Percentiles rank a stretch among this genome's conserved stretches.
Conservation (phyloP, 2,888 invertebrate species). For the Pristionchus exspectatus region DNA sequence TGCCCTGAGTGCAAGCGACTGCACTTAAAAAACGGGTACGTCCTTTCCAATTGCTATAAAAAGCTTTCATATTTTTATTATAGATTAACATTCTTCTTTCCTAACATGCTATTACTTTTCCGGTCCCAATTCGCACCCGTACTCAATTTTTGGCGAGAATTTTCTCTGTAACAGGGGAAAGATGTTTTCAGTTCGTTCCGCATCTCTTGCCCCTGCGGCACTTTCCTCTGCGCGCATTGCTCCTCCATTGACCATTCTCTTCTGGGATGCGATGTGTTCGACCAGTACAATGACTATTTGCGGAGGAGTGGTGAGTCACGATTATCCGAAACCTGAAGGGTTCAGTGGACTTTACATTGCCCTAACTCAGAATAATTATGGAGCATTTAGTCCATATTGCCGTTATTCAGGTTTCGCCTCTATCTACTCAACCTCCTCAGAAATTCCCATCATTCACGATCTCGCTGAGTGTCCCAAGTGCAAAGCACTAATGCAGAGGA, state of each 20-base stretch:
- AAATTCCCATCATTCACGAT: neutral
- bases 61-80: too few species aligned
- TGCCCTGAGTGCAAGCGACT: neutral
- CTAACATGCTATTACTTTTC: too few species aligned
- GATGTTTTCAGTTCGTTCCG: neutral
- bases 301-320: neutral
- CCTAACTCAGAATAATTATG: too few species aligned
- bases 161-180: too few species aligned
- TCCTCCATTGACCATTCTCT: constrained; percentile 16
- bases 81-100: too few species aligned
- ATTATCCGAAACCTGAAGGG: neutral
- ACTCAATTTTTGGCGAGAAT: too few species aligned
- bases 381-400: too few species aligned
- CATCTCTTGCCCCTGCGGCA: neutral
- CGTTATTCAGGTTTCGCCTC: constrained; percentile 21
- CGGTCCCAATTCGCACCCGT: too few species aligned
- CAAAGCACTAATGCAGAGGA: constrained; percentile 3
- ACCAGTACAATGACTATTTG: constrained; percentile 27
- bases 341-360: too few species aligned
- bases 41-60: too few species aligned
- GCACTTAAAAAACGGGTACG: neutral
- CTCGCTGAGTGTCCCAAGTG: neutral
- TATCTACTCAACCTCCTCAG: neutral
- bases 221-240: constrained; percentile 1
- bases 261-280: constrained; percentile 4